These are phyloP conservation scores for Periphyllus acericola DNA, from an alignment of 2,888 invertebrate species.

Conservation along the genomic window DNA sequence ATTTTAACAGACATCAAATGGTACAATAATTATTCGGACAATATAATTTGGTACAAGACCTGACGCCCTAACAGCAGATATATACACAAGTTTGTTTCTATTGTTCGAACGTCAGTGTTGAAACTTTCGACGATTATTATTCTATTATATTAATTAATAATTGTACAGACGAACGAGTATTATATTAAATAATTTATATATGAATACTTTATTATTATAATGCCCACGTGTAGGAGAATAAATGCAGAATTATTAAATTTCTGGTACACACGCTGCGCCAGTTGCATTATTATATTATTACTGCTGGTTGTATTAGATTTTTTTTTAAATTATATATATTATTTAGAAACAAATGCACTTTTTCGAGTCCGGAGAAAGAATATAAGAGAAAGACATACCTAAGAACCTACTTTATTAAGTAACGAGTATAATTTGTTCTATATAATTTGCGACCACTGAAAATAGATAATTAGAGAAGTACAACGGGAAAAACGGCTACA, in stretches of 20 bases:
- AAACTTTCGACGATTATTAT: background rate
- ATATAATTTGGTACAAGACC: background rate
- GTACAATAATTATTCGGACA: too few species aligned
- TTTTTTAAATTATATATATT: too few species aligned
- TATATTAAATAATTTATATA: too few species aligned
- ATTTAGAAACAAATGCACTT: background rate
- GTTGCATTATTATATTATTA: background rate
- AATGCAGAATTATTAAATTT: too few species aligned
- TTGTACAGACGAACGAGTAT: background rate
- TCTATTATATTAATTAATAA: background rate
- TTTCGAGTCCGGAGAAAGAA: background rate
- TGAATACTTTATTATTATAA: too few species aligned
- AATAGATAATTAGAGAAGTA: background rate
- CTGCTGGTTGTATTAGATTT: too few species aligned
- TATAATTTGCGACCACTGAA: background rate
- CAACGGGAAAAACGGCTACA: background rate
- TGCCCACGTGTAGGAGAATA: too few species aligned
- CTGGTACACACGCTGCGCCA: too few species aligned
- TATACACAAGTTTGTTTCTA: background rate
- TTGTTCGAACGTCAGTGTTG: background rate
- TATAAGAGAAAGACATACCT: background rate
- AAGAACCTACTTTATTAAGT: constrained; percentile 4
- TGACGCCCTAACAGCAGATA: background rate
- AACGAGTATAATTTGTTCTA: background rate
- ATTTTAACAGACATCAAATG: too few species aligned